Evolutionary conservation across 2,888 invertebrate genomes (phyloP).

Genomic region (Caenorhabditis becei): DNA sequence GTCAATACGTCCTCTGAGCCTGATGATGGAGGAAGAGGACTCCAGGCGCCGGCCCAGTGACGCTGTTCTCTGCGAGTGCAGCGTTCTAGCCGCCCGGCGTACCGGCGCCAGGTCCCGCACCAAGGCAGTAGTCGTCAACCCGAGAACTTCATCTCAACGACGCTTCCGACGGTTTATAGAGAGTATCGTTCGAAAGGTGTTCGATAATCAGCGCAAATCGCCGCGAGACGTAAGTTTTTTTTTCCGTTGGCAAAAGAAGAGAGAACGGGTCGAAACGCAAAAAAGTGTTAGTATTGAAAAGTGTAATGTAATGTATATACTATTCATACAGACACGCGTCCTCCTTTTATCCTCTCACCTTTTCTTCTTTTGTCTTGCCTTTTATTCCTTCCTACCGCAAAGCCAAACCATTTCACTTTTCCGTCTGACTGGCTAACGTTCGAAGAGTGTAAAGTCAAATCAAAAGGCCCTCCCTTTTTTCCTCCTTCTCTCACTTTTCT

Average conservation of each 20-base stretch:
- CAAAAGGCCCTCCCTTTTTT: slow-evolving; percentile 41
- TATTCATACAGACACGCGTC: slow-evolving; percentile 1
- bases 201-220: slow-evolving; percentile 66
- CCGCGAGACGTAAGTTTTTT: slow-evolving; percentile 67
- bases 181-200: slow-evolving; percentile 72
- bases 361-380: slow-evolving; percentile 18
- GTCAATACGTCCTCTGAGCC: slow-evolving; percentile 55
- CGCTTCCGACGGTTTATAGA: slow-evolving; percentile 69
- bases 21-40: slow-evolving; percentile 62
- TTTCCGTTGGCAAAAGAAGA: background rate
- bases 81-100: slow-evolving; percentile 57
- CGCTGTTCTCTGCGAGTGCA: slow-evolving; percentile 72
- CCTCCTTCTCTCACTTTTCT: slow-evolving; percentile 10
- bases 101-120: slow-evolving; percentile 39
- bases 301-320: background rate
- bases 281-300: no score
- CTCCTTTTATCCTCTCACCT: background rate
- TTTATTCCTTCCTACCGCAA: slow-evolving; percentile 18
- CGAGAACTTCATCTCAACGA: slow-evolving; percentile 59
- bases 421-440: slow-evolving; percentile 61
- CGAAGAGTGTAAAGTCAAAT: slow-evolving; percentile 66
- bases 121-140: slow-evolving; percentile 41
- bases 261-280: background rate
- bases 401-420: slow-evolving; percentile 23
- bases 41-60: slow-evolving; percentile 67